Evolutionary conservation across 2,797 vertebrate species (phyloP).

Genomic region (Allobates femoralis): DNA sequence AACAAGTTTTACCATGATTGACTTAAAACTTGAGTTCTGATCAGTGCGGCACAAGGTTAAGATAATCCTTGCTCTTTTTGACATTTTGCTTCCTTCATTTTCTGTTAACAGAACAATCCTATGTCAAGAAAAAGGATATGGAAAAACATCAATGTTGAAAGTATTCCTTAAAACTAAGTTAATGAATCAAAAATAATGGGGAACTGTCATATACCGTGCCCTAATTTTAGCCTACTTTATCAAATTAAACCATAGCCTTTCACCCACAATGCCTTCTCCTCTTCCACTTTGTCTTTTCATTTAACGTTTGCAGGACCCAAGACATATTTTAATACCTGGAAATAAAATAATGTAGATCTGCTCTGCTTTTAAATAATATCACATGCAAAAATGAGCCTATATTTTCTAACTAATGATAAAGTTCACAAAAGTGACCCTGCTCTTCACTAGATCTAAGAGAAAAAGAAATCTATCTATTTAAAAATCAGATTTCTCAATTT

Average conservation of each 20-base stretch:
- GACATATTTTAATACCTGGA: conserved; percentile 66
- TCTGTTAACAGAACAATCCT: conserved; percentile 71
- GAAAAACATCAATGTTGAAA: conserved; percentile 72
- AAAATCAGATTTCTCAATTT: background rate
- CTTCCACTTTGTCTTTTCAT: conserved; percentile 72
- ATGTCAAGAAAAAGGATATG: conserved; percentile 69
- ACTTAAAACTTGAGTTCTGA: conserved; percentile 72
- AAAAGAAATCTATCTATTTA: conserved; percentile 15
- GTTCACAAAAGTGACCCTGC: conserved; percentile 38
- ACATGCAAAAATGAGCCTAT: conserved; percentile 58
- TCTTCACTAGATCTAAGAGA: background rate
- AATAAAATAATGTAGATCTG: conserved; percentile 62
- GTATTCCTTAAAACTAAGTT: conserved; percentile 73
- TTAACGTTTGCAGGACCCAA: conserved; percentile 67
- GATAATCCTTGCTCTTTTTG: conserved; percentile 75
- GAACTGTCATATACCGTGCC: conserved; percentile 71
- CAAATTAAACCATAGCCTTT: conserved; percentile 78
- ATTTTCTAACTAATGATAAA: conserved; percentile 51
- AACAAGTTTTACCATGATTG: conserved; percentile 72
- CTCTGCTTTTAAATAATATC: conserved; percentile 63
- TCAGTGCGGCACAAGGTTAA: conserved; percentile 71
- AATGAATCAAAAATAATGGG: conserved; percentile 80
- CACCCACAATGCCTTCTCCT: conserved; percentile 68
- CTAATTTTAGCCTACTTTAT: conserved; percentile 78
- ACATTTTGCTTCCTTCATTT: conserved; percentile 74